These are phyloP conservation scores for Mnemiopsis leidyi DNA, from an alignment of 37 sponge, comb jelly and placozoan genomes.

Conservation along the genomic window DNA sequence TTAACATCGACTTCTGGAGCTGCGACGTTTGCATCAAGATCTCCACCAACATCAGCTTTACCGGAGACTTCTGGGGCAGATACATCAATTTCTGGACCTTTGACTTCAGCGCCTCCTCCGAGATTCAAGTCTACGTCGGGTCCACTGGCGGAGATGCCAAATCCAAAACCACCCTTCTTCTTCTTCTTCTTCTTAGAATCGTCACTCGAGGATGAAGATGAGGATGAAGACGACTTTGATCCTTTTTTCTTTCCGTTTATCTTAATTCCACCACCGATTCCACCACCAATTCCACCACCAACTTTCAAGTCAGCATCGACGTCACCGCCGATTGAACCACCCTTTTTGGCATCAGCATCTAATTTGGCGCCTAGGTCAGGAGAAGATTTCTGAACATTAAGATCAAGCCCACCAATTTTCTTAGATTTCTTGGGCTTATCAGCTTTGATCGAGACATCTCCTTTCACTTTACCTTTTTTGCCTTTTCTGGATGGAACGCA, in stretches of 20 bases:
- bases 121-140: conserved; percentile 9
- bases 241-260: conserved; percentile 13
- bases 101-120: background rate
- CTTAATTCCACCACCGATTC: background rate
- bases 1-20: background rate
- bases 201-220: background rate
- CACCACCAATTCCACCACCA: background rate
- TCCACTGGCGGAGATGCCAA: background rate
- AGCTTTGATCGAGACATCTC: background rate
- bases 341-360: conserved; percentile 10
- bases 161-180: background rate
- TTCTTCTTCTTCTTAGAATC: conserved; percentile 40
- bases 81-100: background rate
- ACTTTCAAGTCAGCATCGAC: background rate
- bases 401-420: conserved; percentile 38
- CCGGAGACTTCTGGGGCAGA: background rate
- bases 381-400: conserved; percentile 39
- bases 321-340: background rate
- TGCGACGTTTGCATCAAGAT: background rate
- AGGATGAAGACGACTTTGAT: conserved; percentile 19
- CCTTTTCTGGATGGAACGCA: conserved; percentile 27
- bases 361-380: conserved; percentile 6
- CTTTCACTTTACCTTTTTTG: conserved; percentile 34
- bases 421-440: conserved; percentile 38
- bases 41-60: conserved; percentile 11